Base-by-base conservation (phyloP, 1,140 invertebrate genomes). In the Phthorimaea operculella region DNA sequence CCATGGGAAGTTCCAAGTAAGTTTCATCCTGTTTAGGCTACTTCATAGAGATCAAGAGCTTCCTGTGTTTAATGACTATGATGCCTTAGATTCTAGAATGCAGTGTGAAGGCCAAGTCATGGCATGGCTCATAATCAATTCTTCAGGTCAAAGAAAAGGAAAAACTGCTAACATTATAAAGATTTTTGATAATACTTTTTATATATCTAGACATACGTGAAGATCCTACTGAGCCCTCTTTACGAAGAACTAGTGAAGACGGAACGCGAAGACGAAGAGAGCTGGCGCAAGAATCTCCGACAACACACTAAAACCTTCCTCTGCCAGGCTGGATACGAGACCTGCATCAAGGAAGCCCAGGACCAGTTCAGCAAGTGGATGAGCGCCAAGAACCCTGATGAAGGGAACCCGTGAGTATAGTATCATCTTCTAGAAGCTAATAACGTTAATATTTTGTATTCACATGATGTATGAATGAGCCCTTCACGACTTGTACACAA, bases 371-470 rank as follows among this genome's bases (percentile, higher is more conserved):
- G 85, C 42, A 88, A 89, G 63, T 94, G 92, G 92, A 88, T 91
- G 81, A 83, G 88, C 36, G 85, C 87, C 18, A 82, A 87, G 12
- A 88, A 90, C 61, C 91, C 91, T 14, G 90, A 92, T 70, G 89
- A 89, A 66, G 90, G 91, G 58, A 93, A 91, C 75, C 91, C 90
- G 92, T 94, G 67, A 87, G 89, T 89, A 47, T 17, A 6, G n/a
- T n/a, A n/a, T n/a, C n/a, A n/a, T n/a, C n/a, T n/a, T n/a, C n/a
- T n/a, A n/a, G n/a, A n/a, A n/a, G n/a, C n/a, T n/a, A n/a, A n/a
- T n/a, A n/a, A n/a, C n/a, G n/a, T n/a, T n/a, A n/a, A n/a, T n/a
- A n/a, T n/a, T n/a, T n/a, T n/a, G n/a, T n/a, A n/a, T n/a, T n/a
- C n/a, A n/a, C n/a, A n/a, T n/a, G n/a, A n/a, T n/a, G n/a, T n/a